Conservation (phyloP, 1,140 invertebrate genomes). For the Nebria ingens region DNA sequence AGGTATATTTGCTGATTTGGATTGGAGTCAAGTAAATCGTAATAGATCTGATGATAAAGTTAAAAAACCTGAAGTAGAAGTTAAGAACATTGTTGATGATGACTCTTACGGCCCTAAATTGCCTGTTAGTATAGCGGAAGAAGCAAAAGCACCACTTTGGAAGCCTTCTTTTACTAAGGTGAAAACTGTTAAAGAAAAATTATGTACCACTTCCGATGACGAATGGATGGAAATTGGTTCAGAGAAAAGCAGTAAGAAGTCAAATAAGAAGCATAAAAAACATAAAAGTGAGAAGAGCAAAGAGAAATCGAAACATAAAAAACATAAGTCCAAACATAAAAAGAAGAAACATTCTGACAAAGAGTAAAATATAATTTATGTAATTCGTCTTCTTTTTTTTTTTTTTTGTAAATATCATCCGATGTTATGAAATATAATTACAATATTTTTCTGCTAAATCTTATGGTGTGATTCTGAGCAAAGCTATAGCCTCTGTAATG, state of each 20-base stretch:
- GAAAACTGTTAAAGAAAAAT: conserved; percentile 13
- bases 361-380: not conserved
- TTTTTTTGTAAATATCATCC: too few relatives aligned
- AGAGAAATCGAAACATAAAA: conserved; percentile 34
- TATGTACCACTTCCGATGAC: conserved; percentile 16
- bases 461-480: too few relatives aligned
- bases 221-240: conserved; percentile 32
- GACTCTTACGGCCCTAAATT: conserved; percentile 46
- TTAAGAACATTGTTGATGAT: conserved; percentile 15
- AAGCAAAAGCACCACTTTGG: not conserved
- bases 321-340: conserved; percentile 25
- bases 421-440: too few relatives aligned
- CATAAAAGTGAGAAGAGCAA: conserved; percentile 32
- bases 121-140: conserved; percentile 29
- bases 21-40: conserved; percentile 14
- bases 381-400: too few relatives aligned
- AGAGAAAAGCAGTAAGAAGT: conserved; percentile 17
- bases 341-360: conserved; percentile 10
- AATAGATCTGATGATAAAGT: conserved; percentile 14
- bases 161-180: not conserved
- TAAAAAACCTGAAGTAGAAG: conserved; percentile 14
- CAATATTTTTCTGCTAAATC: too few relatives aligned
- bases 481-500: too few relatives aligned
- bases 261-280: conserved; percentile 33
- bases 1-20: conserved; percentile 14